Conservation (phyloP, 1,140 invertebrate species). For the Hycleus phaleratus region DNA sequence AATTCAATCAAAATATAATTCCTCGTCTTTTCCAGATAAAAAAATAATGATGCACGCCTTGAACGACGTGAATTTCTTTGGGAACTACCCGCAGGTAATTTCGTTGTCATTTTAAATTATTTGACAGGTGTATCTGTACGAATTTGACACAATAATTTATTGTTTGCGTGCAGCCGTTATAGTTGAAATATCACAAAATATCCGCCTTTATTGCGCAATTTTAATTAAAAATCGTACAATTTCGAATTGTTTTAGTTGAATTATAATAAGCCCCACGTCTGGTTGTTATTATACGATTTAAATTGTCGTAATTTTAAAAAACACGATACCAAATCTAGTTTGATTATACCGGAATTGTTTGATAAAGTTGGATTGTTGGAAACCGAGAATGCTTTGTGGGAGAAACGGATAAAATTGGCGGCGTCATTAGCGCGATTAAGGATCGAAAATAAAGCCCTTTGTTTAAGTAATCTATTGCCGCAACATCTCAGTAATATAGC, state of each 20-base stretch:
- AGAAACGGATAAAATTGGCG: conserved; percentile 54
- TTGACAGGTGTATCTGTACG: too few relatives aligned
- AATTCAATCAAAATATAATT: not conserved
- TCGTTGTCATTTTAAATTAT: too few relatives aligned
- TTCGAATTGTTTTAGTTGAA: conserved; percentile 30
- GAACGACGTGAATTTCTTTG: conserved; percentile 56
- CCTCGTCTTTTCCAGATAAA: conserved; percentile 52
- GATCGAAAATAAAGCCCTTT: conserved; percentile 61
- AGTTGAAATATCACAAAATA: too few relatives aligned
- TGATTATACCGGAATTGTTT: conserved; percentile 40
- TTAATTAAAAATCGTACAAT: not conserved
- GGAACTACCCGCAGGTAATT: conserved; percentile 47
- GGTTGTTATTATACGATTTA: conserved; percentile 56
- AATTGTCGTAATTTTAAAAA: conserved; percentile 50
- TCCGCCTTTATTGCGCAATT: not conserved
- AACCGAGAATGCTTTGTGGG: conserved; percentile 54
- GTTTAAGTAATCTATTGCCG: conserved; percentile 57
- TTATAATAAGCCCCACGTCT: conserved; percentile 43
- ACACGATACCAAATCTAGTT: conserved; percentile 37
- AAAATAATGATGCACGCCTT: conserved; percentile 58
- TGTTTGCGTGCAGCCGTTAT: too few relatives aligned
- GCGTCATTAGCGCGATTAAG: conserved; percentile 60
- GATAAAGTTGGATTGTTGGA: conserved; percentile 41
- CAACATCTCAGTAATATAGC: conserved; percentile 57
- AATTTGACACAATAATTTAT: too few relatives aligned